Evolutionary conservation across 2,113 vertebrate species (phyloP), one percentile per base, ranked within the genome.

Genomic region (Gallinago undulata): DNA sequence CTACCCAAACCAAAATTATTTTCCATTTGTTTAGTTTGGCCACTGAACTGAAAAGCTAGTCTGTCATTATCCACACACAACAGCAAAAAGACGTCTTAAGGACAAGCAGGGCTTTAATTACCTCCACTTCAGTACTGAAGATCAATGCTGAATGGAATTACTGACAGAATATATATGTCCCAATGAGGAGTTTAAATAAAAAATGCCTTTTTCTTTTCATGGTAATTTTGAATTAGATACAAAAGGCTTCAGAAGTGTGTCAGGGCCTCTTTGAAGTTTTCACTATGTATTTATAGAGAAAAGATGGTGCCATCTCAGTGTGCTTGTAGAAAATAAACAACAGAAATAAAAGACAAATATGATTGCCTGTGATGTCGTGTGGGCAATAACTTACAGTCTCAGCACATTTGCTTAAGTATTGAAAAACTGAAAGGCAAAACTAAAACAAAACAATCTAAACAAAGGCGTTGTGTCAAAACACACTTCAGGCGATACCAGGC

Each of bases 21-120:
- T 93, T 92, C 79, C 35, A 7, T 89, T 91, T 95, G 79, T 81
- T 96, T 90, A 87, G 69, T 67, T 94, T 84, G 88, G 90, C 90
- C 33, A 28, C 59, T 1, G 6, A 83, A 80, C 43, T 87, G 69
- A 84, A 53, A 69, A 68, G 63, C 39, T 45, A 22, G 14, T 50
- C 5, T 31, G 45, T 79, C n/a, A 33, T 88, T 57, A 74, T 57
- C 47, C 50, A 74, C 56, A 70, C 72, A 24, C 50, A 86, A 55
- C 7, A 35, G 47, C 70, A 81, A 72, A 70, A 76, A 59, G 57
- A 47, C 35, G 60, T 85, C 53, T 72, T 73, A 62, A 91, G 47
- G 85, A 90, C 59, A 56, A 41, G 19, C 33, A 57, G 31, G 22
- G 13, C 77, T 90, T 93, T 80, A 86, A 84, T 77, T 86, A 59